Evolutionary conservation across 2,888 invertebrate species (phyloP).

Genomic region (Acanthosepion pharaonis): DNA sequence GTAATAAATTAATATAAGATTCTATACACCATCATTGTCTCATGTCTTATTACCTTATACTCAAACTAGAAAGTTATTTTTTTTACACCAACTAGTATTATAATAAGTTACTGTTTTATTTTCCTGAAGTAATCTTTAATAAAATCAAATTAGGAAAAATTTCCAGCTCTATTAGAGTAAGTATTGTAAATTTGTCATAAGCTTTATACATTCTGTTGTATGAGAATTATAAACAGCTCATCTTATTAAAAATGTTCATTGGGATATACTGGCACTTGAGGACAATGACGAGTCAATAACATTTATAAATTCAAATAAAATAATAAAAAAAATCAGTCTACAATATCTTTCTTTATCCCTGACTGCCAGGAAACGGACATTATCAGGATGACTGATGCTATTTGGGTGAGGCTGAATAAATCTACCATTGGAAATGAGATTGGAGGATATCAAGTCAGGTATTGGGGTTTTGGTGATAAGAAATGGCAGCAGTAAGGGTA

Average conservation of each 20-base stretch:
- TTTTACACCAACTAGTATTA: too few species aligned
- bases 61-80: too few species aligned
- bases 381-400: constrained; percentile 20
- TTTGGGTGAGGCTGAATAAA: constrained; percentile 33
- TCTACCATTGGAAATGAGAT: constrained; percentile 33
- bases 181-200: background rate
- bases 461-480: constrained; percentile 16
- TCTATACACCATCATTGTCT: too few species aligned
- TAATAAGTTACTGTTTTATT: too few species aligned
- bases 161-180: background rate
- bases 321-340: background rate
- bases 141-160: background rate
- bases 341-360: constrained; percentile 2
- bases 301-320: constrained; percentile 15
- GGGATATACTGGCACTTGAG: constrained; percentile 5
- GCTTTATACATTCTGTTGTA: background rate
- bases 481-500: background rate
- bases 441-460: constrained; percentile 8
- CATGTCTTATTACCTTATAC: too few species aligned
- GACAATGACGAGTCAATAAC: constrained; percentile 25
- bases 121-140: too few species aligned
- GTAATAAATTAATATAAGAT: too few species aligned
- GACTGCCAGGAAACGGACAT: constrained; percentile 33
- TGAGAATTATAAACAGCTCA: background rate
- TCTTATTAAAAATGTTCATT: constrained; percentile 3